Base-by-base conservation (phyloP, 2,888 invertebrate genomes). In the Dolichomitus sp. region DNA sequence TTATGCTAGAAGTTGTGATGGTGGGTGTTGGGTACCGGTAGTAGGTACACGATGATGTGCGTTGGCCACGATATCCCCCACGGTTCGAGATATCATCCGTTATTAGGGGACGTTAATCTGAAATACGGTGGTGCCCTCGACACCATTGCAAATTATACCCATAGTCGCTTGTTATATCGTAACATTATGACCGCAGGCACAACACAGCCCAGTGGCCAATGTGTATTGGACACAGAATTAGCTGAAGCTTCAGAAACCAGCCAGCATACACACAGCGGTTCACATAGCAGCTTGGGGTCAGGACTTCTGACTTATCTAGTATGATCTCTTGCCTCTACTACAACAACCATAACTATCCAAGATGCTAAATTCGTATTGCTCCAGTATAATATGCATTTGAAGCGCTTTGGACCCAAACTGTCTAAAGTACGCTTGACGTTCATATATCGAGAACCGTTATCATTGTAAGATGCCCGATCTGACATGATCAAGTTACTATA, bases 31-130 rank as follows among this genome's bases (percentile, higher is more conserved):
- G 54, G 14, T 52, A 11, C 42, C 66, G 27, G 75, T 70, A 30
- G 40, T 61, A 30, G 33, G 66, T 66, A 63, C 19, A 73, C 30
- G 66, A 77, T 61, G 76, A 80, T 80, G 72, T 66, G 61, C 61
- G 57, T 54, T 30, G 45, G 87, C 69, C 52, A 68, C 54, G 88
- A 87, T 87, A 85, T 88, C 88, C 91, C 89, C 87, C 84, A 80
- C 65, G 89, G 88, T 84, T 84, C 80, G 81, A 90, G 91, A 90
- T 90, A 91, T 91, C 90, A 90, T 91, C 89, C 88, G 87, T 90
- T 91, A 90, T 91, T 91, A 91, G 87, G 72, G 61, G 82, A 86
- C 82, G 88, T 90, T 91, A 90, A 91, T 90, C 90, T 87, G 86
- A 89, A 90, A 90, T 90, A 89, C 85, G 88, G 87, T 88, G 85